Evolutionary conservation across 2,888 invertebrate species (phyloP).

Genomic region (Matsumyia berberina): DNA sequence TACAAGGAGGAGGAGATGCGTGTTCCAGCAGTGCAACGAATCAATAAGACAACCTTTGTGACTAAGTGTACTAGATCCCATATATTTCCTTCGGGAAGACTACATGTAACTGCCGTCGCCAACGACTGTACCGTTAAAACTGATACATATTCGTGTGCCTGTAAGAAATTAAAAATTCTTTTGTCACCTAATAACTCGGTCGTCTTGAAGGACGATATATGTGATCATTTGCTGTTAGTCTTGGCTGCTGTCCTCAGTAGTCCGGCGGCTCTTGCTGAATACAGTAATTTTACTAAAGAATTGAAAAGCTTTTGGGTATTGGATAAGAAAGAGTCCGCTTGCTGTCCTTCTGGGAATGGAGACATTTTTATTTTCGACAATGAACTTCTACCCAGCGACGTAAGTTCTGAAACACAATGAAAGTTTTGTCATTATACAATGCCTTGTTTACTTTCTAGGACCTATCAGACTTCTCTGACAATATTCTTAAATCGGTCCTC

Average conservation of each 20-base stretch:
- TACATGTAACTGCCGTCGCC: conserved; percentile 81
- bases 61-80: conserved; percentile 81
- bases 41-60: conserved; percentile 81
- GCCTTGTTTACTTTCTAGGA: conserved; percentile 54
- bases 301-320: conserved; percentile 82
- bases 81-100: conserved; percentile 81
- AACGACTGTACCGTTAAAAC: conserved; percentile 78
- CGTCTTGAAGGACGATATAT: conserved; percentile 82
- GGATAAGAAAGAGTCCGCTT: conserved; percentile 76
- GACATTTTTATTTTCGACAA: conserved; percentile 81
- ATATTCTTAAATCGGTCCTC: conserved; percentile 79
- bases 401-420: conserved; percentile 44
- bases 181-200: conserved; percentile 82
- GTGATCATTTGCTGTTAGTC: conserved; percentile 82
- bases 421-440: neutral
- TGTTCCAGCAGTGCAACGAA: conserved; percentile 81
- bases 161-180: conserved; percentile 82
- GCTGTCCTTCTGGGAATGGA: conserved; percentile 60
- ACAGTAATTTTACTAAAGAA: conserved; percentile 80
- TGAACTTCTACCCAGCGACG: conserved; percentile 78
- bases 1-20: conserved; percentile 80
- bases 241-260: conserved; percentile 82
- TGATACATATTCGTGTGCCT: conserved; percentile 81
- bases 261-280: conserved; percentile 79
- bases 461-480: conserved; percentile 80